phyloP scores from a whole-genome alignment of 1,140 invertebrate genomes.

The Pteromalus puparum region DNA sequence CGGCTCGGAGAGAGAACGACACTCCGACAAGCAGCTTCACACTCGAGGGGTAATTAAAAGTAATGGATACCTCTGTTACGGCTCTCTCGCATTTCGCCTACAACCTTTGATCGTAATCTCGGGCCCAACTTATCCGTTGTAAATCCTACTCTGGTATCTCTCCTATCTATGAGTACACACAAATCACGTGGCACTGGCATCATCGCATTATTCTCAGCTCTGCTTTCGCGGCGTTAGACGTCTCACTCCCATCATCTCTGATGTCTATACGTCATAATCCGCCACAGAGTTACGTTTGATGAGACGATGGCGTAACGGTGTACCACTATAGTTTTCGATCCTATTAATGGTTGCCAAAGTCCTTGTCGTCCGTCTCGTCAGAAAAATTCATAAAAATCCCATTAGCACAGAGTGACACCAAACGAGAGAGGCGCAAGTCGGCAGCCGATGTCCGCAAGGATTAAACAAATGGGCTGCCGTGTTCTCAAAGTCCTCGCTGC shows the following conservation, averaged over 20 bases:
- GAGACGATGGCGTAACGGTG: no score
- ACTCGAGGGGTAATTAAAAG: constrained; percentile 12
- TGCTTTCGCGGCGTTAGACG: background rate
- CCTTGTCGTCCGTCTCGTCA: background rate
- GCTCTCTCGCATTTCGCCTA: background rate
- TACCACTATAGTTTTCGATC: no score
- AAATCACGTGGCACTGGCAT: constrained; percentile 24
- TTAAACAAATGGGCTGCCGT: constrained; percentile 39
- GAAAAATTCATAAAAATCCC: constrained; percentile 7
- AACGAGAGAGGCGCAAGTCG: background rate
- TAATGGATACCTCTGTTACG: background rate
- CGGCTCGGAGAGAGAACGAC: constrained; percentile 10
- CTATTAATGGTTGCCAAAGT: no score
- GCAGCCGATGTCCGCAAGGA: constrained; percentile 5
- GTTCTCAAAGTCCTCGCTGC: constrained; percentile 9
- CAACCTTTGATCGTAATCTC: constrained; percentile 9
- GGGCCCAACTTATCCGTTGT: background rate
- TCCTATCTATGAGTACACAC: background rate
- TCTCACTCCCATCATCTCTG: background rate
- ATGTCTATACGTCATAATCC: background rate
- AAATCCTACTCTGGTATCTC: background rate
- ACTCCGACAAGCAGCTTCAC: constrained; percentile 1
- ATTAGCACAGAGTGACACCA: background rate
- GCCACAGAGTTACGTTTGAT: background rate
- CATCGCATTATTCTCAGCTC: constrained; percentile 12